These are phyloP conservation scores for Periophthalmus magnuspinnatus DNA, from an alignment of 2,797 vertebrate genomes.

Conservation along the genomic window DNA sequence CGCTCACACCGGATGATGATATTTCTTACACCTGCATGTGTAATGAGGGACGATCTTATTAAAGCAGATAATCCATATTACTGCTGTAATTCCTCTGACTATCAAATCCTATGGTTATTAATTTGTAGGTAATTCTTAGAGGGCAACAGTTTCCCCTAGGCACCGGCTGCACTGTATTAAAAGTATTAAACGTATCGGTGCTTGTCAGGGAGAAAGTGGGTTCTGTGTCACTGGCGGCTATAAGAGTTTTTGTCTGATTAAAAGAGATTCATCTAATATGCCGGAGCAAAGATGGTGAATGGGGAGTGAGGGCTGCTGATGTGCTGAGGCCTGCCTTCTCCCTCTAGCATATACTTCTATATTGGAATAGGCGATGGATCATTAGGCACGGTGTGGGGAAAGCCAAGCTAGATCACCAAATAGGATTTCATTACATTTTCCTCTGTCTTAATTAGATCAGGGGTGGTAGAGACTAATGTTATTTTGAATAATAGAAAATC, in stretches of 20 bases:
- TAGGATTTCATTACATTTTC: conserved; percentile 66
- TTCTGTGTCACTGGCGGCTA: conserved; percentile 28
- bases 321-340: conserved; percentile 38
- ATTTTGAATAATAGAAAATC: conserved; percentile 60
- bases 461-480: conserved; percentile 53
- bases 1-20: not conserved
- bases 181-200: conserved; percentile 23
- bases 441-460: conserved; percentile 63
- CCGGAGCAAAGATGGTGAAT: conserved; percentile 26
- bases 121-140: conserved; percentile 50
- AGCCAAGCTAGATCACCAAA: conserved; percentile 50
- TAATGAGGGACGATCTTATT: conserved; percentile 17
- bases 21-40: conserved; percentile 1
- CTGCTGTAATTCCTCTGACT: conserved; percentile 14
- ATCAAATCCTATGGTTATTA: conserved; percentile 38
- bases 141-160: conserved; percentile 33
- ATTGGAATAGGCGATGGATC: conserved; percentile 58
- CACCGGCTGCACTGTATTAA: conserved; percentile 21
- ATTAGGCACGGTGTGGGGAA: conserved; percentile 57
- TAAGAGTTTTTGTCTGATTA: conserved; percentile 64
- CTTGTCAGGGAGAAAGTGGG: conserved; percentile 32
- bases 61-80: conserved; percentile 31
- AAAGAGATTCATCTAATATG: conserved; percentile 66
- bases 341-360: conserved; percentile 39
- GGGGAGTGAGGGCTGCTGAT: conserved; percentile 47